Conservation (phyloP, 2,797 vertebrate species). For the Enteromius trimaculatus region DNA sequence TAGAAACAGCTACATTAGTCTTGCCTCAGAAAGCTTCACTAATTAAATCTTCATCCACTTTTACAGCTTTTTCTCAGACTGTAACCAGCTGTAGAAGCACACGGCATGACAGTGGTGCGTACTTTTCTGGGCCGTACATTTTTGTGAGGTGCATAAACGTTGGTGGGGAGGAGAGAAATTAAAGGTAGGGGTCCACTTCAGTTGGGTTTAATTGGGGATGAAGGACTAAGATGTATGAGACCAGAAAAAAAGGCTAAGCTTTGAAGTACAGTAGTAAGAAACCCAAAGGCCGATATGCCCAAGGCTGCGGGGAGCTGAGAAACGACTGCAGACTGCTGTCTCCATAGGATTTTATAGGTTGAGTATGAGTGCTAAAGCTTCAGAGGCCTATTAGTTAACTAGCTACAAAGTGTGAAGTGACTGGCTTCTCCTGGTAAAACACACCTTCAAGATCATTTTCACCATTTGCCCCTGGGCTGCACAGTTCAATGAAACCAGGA, state of each 20-base stretch:
- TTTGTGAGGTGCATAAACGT: slow-evolving; percentile 22
- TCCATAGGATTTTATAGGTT: slow-evolving; percentile 63
- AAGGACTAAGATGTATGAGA: slow-evolving; percentile 57
- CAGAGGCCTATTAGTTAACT: slow-evolving; percentile 65
- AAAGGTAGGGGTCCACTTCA: slow-evolving; percentile 55
- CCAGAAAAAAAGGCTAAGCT: slow-evolving; percentile 51
- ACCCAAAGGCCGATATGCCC: slow-evolving; percentile 53
- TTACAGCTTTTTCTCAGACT: slow-evolving; percentile 18
- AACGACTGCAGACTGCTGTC: slow-evolving; percentile 57
- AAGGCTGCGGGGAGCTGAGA: slow-evolving; percentile 48
- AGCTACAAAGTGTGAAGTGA: slow-evolving; percentile 68
- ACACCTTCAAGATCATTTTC: slow-evolving; percentile 66
- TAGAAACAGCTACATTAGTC: background rate
- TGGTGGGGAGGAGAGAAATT: background rate
- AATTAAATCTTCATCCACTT: slow-evolving; percentile 59
- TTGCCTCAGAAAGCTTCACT: background rate
- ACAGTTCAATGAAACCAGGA: slow-evolving; percentile 64
- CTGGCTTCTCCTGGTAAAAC: slow-evolving; percentile 56
- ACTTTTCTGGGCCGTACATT: slow-evolving; percentile 33
- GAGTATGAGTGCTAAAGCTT: slow-evolving; percentile 58
- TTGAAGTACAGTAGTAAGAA: slow-evolving; percentile 67
- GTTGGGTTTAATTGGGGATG: slow-evolving; percentile 63
- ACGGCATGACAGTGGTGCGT: slow-evolving; percentile 22
- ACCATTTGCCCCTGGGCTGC: slow-evolving; percentile 59
- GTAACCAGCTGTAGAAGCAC: background rate